These are phyloP conservation scores for Grallaria varia DNA, from an alignment of 2,113 vertebrate species.

Conservation along the genomic window DNA sequence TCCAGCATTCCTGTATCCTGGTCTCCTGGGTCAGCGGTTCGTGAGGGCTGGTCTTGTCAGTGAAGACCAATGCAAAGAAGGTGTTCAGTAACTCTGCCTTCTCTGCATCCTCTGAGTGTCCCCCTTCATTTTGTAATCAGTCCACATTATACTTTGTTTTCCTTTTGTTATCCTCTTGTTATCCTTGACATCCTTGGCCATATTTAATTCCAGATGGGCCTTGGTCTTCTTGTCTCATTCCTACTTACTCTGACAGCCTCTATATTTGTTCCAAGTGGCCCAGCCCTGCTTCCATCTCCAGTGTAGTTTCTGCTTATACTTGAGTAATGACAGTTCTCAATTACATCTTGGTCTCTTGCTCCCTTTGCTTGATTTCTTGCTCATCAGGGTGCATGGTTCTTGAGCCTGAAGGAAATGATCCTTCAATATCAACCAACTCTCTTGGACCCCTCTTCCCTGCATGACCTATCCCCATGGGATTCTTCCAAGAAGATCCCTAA, in stretches of 20 bases:
- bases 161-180: background rate
- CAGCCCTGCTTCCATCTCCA: background rate
- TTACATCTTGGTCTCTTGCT: background rate
- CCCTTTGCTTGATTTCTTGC: background rate
- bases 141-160: too few species aligned
- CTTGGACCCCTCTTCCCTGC: background rate
- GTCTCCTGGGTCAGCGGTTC: too few species aligned
- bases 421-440: background rate
- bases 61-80: too few species aligned
- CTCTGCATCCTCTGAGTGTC: too few species aligned
- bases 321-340: background rate
- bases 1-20: too few species aligned
- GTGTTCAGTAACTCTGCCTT: too few species aligned
- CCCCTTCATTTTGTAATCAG: too few species aligned
- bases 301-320: background rate
- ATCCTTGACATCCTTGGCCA: background rate
- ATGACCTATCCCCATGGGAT: background rate
- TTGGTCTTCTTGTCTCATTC: background rate
- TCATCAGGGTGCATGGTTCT: background rate
- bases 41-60: too few species aligned
- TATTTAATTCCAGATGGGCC: background rate
- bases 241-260: background rate
- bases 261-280: background rate
- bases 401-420: background rate
- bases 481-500: background rate